A percentile compares a stretch with the other conserved stretches of the same genome.
phyloP scores from a whole-genome alignment of 2,888 invertebrate species.

The Vanessa cardui region DNA sequence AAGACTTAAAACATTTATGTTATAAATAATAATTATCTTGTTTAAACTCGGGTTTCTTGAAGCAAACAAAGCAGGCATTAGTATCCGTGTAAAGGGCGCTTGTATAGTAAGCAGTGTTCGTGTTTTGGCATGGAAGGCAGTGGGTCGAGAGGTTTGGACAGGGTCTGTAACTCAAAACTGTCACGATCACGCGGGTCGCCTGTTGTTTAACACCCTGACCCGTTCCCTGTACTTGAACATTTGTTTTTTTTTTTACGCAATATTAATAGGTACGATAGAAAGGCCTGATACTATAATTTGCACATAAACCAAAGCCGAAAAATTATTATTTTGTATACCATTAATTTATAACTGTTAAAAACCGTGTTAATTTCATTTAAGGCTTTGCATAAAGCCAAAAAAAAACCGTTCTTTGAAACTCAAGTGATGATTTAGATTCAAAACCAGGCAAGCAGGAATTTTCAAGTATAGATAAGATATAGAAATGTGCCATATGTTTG shows the following conservation, averaged over 20 bases:
- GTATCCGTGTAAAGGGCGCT: constrained; percentile 7
- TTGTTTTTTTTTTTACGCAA: constrained; percentile 32
- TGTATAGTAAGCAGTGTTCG: constrained; percentile 11
- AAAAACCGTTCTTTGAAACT: too few relatives aligned
- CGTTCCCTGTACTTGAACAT: constrained; percentile 31
- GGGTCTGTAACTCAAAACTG: constrained; percentile 53
- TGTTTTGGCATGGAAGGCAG: constrained; percentile 22
- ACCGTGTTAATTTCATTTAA: too few relatives aligned
- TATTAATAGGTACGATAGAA: constrained; percentile 21
- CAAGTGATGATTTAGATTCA: too few relatives aligned
- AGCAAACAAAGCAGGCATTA: neutral
- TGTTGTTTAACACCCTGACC: constrained; percentile 31
- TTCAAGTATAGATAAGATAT: too few relatives aligned
- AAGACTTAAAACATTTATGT: neutral
- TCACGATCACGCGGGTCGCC: constrained; percentile 54
- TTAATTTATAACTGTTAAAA: too few relatives aligned
- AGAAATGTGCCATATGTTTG: too few relatives aligned
- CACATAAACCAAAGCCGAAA: too few relatives aligned
- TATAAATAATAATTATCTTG: neutral
- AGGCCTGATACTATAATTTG: too few relatives aligned
- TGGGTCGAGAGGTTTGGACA: constrained; percentile 34
- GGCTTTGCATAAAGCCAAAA: too few relatives aligned
- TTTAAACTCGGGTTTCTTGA: neutral
- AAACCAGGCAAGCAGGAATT: too few relatives aligned
- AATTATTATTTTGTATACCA: too few relatives aligned